Base-by-base conservation (phyloP, 1,140 invertebrate genomes). In the Philaenus spumarius region DNA sequence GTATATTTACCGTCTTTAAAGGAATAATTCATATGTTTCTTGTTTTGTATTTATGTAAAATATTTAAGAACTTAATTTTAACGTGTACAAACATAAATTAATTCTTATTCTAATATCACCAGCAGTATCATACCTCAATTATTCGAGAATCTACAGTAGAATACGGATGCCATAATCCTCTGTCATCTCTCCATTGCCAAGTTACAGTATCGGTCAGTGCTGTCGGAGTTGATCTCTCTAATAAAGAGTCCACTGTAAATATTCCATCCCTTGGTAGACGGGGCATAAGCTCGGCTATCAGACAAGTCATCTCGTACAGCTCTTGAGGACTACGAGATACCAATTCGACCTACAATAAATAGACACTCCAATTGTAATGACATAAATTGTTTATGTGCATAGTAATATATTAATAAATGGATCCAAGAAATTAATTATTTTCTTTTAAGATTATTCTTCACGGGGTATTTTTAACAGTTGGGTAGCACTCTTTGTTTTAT, bases 241-340 rank as follows among this genome's bases (percentile, higher is more conserved):
- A 78, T 67, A 95, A 80, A 43, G 81, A 78, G 77, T 98, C 93
- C 59, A 97, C 92, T 53, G 86, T 80, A 77, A 98, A 98, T 64
- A 98, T 89, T 11, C 94, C 95, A 74, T 97, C 92, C 6, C 84
- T 84, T 1, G 95, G 95, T 62, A 98, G 77, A 15, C 87, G 83
- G 17, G 95, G 95, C 89, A 98, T 93, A 51, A 98, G 74, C 76
- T 98, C 95, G 2, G 92, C 93, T 66, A 97, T 97, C 5, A 98
- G 77, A 65, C 91, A 92, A 1, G 95, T 96, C 55, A 98, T 94
- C 77, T 97, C 95, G 71, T 95, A 95, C 62, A 97, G 78, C 74
- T 98, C 95, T 72, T 96, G 92, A 1, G 95, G 94, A 60, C 89
- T 92, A 48, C 95, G 82, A 12, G 90, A 80, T 20, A 95, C 82